Conservation (phyloP, 2,888 invertebrate genomes). For the Philopedon plagiatum region DNA sequence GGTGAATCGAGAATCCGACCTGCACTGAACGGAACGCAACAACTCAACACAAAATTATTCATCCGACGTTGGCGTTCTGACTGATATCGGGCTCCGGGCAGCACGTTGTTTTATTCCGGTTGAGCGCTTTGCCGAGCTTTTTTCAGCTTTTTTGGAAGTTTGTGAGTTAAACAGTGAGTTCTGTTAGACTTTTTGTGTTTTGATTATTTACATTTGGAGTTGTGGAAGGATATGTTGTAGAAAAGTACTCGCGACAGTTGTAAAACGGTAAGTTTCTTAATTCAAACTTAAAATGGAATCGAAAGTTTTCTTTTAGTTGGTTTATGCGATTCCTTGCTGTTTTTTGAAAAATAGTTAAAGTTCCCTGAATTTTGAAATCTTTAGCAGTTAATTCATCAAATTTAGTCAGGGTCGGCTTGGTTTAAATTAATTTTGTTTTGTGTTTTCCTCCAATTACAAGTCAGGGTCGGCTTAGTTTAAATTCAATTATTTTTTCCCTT, state of each 20-base stretch:
- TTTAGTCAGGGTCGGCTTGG: too few relatives aligned
- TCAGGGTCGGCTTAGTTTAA: too few relatives aligned
- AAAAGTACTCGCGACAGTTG: background rate
- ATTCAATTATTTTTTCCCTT: too few relatives aligned
- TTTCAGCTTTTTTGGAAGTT: background rate
- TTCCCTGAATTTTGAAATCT: too few relatives aligned
- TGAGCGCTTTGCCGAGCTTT: slow-evolving; percentile 20
- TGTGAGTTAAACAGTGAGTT: slow-evolving; percentile 6
- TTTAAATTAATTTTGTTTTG: too few relatives aligned
- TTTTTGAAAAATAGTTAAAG: too few relatives aligned
- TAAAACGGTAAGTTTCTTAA: background rate
- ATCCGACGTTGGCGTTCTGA: slow-evolving; percentile 24
- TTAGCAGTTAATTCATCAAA: too few relatives aligned
- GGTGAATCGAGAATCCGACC: slow-evolving; percentile 34
- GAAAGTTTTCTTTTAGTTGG: too few relatives aligned
- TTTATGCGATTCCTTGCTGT: too few relatives aligned
- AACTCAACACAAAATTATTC: slow-evolving; percentile 29
- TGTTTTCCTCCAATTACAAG: too few relatives aligned
- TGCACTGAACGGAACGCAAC: slow-evolving; percentile 16
- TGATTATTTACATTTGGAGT: background rate
- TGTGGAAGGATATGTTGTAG: background rate
- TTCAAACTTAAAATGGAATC: too few relatives aligned
- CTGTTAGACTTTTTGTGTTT: background rate
- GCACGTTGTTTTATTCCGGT: slow-evolving; percentile 23
- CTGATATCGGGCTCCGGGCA: slow-evolving; percentile 10